Percentiles rank a stretch among this genome's conserved stretches.
phyloP scores from a whole-genome alignment of 2,888 invertebrate genomes.

The Chalcosyrphus nemorum region DNA sequence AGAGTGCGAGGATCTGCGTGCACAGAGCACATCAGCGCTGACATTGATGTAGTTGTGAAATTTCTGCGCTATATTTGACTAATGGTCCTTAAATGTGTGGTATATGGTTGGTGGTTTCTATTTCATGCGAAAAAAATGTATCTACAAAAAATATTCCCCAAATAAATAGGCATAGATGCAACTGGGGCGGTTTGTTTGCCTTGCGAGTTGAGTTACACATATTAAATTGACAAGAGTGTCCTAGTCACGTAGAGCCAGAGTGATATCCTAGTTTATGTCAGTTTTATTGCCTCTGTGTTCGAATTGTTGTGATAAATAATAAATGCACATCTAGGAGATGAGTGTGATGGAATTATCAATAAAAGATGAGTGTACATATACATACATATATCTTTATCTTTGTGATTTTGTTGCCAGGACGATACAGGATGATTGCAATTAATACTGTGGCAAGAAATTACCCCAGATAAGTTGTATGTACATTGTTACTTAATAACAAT shows the following conservation, averaged over 20 bases:
- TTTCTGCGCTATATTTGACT: not conserved
- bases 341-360: conserved; percentile 5
- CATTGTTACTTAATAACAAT: not conserved
- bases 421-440: not conserved
- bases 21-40: conserved; percentile 2
- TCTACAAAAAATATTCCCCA: not conserved
- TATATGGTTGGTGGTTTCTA: not conserved
- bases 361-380: not conserved
- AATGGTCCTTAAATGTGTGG: conserved; percentile 8
- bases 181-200: not conserved
- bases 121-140: not conserved
- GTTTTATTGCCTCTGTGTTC: not conserved
- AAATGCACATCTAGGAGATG: not conserved
- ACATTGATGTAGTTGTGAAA: conserved; percentile 20
- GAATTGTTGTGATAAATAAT: conserved; percentile 24
- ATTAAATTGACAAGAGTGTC: not conserved
- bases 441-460: not conserved
- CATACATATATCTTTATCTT: not conserved
- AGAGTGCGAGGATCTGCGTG: conserved; percentile 8
- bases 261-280: not conserved
- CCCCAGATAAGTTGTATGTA: not conserved
- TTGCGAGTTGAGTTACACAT: conserved; percentile 7
- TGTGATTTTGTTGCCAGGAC: not conserved
- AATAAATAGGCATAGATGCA: not conserved
- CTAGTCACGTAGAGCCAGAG: conserved; percentile 3